These are phyloP conservation scores for Apoderus coryli DNA, from an alignment of 2,888 invertebrate species.

Conservation along the genomic window DNA sequence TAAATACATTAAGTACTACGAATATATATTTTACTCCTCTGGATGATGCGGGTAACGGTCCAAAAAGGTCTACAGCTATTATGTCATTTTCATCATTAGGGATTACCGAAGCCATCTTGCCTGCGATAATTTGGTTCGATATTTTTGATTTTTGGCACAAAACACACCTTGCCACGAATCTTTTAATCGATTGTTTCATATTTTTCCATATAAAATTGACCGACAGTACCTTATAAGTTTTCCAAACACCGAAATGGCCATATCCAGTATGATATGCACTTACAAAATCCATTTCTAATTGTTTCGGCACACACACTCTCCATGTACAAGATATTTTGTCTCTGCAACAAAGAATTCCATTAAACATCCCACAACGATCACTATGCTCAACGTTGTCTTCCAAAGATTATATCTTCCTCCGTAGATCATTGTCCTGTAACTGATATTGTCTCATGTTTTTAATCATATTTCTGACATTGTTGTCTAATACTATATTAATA, in stretches of 20 bases:
- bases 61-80: constrained; percentile 15
- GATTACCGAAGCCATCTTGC: constrained; percentile 5
- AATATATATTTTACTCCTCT: constrained; percentile 15
- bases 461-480: too few species aligned
- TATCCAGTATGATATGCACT: too few species aligned
- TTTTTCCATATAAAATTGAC: constrained; percentile 3
- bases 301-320: too few species aligned
- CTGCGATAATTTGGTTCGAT: constrained; percentile 4
- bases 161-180: constrained; percentile 9
- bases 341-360: too few species aligned
- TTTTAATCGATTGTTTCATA: constrained; percentile 6
- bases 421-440: too few species aligned
- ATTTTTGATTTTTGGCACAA: constrained; percentile 14
- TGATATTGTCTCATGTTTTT: too few species aligned
- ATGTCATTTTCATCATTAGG: constrained; percentile 9
- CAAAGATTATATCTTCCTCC: too few species aligned
- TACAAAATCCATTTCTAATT: too few species aligned
- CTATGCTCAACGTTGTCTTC: too few species aligned
- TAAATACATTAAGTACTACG: constrained; percentile 16
- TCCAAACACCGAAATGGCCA: constrained; percentile 13
- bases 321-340: too few species aligned
- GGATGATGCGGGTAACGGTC: constrained; percentile 15
- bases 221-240: constrained; percentile 7
- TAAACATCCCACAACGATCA: too few species aligned
- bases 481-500: too few species aligned